Conservation (phyloP, 2,113 vertebrate genomes). For the Chamaetylas fuelleborni region DNA sequence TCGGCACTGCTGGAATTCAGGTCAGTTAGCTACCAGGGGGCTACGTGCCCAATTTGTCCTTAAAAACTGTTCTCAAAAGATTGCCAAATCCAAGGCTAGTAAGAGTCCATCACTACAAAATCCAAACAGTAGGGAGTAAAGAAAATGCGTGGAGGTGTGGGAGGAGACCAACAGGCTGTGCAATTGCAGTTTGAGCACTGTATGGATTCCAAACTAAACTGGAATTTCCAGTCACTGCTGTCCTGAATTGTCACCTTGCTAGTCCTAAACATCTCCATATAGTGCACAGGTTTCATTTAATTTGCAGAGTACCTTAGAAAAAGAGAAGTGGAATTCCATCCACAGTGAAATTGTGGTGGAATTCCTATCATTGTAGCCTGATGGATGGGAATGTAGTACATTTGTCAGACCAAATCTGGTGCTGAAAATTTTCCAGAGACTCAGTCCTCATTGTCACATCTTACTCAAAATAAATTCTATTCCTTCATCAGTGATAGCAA, state of each 20-base stretch:
- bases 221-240: background rate
- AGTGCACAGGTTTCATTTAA: background rate
- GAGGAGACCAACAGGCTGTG: background rate
- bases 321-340: background rate
- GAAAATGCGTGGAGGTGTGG: background rate
- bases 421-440: background rate
- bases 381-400: background rate
- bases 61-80: background rate
- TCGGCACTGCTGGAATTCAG: background rate
- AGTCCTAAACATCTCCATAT: background rate
- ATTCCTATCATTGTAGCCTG: background rate
- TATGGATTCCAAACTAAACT: background rate
- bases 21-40: background rate
- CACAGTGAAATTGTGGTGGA: background rate
- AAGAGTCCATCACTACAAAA: background rate
- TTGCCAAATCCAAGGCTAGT: background rate
- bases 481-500: background rate
- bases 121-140: background rate
- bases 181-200: background rate
- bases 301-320: background rate
- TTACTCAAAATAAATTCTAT: background rate
- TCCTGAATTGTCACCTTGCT: background rate
- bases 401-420: background rate
- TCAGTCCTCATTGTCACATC: background rate
- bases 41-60: background rate